Percentiles rank a stretch among this genome's conserved stretches.
phyloP scores from a whole-genome alignment of 1,140 invertebrate species.

The Heliconius eleuchia region DNA sequence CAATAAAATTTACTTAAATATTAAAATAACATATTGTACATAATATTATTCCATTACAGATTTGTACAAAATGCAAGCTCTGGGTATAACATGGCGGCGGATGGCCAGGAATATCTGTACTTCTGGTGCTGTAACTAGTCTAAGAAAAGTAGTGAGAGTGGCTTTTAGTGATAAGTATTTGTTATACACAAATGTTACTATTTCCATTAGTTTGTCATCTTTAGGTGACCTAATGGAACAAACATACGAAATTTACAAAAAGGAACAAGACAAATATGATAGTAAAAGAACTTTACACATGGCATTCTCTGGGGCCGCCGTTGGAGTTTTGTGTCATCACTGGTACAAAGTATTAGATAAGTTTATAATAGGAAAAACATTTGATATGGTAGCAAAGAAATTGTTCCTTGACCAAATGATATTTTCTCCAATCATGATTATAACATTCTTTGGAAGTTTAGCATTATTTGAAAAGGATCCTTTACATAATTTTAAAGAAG shows the following conservation, averaged over 20 bases:
- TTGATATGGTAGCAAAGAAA: slow-evolving; percentile 90
- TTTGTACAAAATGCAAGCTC: slow-evolving; percentile 60
- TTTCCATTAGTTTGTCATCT: slow-evolving; percentile 89
- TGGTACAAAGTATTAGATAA: slow-evolving; percentile 88
- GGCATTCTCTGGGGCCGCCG: slow-evolving; percentile 88
- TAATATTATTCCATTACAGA: slow-evolving; percentile 48
- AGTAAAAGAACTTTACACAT: slow-evolving; percentile 88
- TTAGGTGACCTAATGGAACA: slow-evolving; percentile 93
- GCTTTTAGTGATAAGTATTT: slow-evolving; percentile 89
- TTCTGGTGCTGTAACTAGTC: slow-evolving; percentile 40
- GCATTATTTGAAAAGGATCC: slow-evolving; percentile 87
- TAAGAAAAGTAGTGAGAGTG: slow-evolving; percentile 56
- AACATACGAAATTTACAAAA: slow-evolving; percentile 88
- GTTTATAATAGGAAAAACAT: slow-evolving; percentile 85
- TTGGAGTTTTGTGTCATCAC: slow-evolving; percentile 92
- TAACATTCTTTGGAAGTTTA: slow-evolving; percentile 90
- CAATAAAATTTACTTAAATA: too few species aligned
- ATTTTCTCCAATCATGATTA: slow-evolving; percentile 92
- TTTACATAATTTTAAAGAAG: slow-evolving; percentile 84
- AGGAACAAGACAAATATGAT: slow-evolving; percentile 85
- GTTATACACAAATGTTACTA: slow-evolving; percentile 91
- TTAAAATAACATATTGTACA: neutral
- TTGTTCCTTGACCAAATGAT: slow-evolving; percentile 93
- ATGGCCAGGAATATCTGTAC: slow-evolving; percentile 53
- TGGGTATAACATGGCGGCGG: slow-evolving; percentile 60